Conservation (phyloP, 1,140 invertebrate genomes). For the Hycleus phaleratus region DNA sequence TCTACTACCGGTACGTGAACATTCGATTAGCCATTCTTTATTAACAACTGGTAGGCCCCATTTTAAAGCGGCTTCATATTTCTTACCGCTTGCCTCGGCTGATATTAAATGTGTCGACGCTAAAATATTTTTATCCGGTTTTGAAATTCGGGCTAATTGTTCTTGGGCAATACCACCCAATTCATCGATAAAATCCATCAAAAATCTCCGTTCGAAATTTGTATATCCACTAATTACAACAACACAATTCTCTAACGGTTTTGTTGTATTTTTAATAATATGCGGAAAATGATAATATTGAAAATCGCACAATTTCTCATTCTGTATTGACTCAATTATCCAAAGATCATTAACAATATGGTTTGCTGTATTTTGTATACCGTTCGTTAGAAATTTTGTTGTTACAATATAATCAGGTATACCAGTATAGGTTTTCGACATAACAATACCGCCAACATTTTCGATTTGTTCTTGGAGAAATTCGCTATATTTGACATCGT, state of each 20-base stretch:
- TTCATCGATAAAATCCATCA: constrained; percentile 57
- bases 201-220: constrained; percentile 60
- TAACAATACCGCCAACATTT: constrained; percentile 28
- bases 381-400: neutral
- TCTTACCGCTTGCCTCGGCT: constrained; percentile 61
- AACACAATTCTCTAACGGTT: constrained; percentile 61
- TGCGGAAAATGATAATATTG: constrained; percentile 59
- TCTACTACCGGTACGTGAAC: constrained; percentile 46
- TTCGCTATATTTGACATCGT: constrained; percentile 38
- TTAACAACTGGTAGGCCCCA: constrained; percentile 73
- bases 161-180: constrained; percentile 67
- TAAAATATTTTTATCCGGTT: constrained; percentile 43
- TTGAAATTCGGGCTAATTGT: constrained; percentile 51
- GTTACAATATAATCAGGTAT: constrained; percentile 47
- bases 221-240: constrained; percentile 70
- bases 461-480: constrained; percentile 21
- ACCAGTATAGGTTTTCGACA: constrained; percentile 41
- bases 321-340: constrained; percentile 55
- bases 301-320: constrained; percentile 48
- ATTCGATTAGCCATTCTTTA: constrained; percentile 68
- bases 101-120: constrained; percentile 73
- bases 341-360: constrained; percentile 53
- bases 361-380: constrained; percentile 34
- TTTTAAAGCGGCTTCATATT: constrained; percentile 75
- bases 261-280: constrained; percentile 36